Evolutionary conservation across 1,140 invertebrate genomes (phyloP).

Genomic region (Drosophila ambigua): DNA sequence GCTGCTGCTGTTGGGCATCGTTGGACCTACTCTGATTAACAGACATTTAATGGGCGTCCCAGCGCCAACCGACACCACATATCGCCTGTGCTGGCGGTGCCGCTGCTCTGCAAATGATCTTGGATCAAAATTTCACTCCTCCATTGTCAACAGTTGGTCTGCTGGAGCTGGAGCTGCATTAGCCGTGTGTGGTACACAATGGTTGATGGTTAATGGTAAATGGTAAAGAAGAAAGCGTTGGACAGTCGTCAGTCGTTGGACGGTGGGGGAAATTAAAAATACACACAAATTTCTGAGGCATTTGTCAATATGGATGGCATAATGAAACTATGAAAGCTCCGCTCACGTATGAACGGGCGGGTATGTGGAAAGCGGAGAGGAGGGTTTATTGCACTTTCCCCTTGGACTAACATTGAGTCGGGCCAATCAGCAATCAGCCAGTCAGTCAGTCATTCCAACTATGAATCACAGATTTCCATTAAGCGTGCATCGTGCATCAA

Average conservation of each 20-base stretch:
- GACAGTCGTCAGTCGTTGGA: slow-evolving; percentile 1
- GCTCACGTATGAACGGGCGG: slow-evolving; percentile 34
- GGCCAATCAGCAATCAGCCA: slow-evolving; percentile 25
- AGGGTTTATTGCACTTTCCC: slow-evolving; percentile 44
- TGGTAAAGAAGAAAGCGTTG: slow-evolving; percentile 54
- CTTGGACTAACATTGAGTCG: slow-evolving; percentile 28
- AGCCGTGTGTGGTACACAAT: slow-evolving; percentile 2
- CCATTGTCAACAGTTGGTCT: slow-evolving; percentile 30
- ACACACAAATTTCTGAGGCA: slow-evolving; percentile 49
- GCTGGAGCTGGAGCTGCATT: background rate
- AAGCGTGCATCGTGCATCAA: background rate
- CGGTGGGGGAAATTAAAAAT: slow-evolving; percentile 39
- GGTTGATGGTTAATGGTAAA: slow-evolving; percentile 9
- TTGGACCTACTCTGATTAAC: slow-evolving; percentile 64
- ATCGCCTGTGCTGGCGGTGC: no score
- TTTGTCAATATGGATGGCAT: slow-evolving; percentile 67
- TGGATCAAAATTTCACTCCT: slow-evolving; percentile 36
- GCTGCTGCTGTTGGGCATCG: background rate
- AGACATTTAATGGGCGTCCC: slow-evolving; percentile 36
- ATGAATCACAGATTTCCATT: slow-evolving; percentile 39
- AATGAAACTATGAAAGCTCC: slow-evolving; percentile 55
- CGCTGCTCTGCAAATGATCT: slow-evolving; percentile 19
- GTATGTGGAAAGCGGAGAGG: slow-evolving; percentile 19
- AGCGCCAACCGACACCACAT: slow-evolving; percentile 6
- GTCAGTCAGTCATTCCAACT: slow-evolving; percentile 6